Evolutionary conservation across 2,113 vertebrate genomes (phyloP), one percentile per base, ranked within the genome.

Genomic region (Callocephalon fimbriatum): DNA sequence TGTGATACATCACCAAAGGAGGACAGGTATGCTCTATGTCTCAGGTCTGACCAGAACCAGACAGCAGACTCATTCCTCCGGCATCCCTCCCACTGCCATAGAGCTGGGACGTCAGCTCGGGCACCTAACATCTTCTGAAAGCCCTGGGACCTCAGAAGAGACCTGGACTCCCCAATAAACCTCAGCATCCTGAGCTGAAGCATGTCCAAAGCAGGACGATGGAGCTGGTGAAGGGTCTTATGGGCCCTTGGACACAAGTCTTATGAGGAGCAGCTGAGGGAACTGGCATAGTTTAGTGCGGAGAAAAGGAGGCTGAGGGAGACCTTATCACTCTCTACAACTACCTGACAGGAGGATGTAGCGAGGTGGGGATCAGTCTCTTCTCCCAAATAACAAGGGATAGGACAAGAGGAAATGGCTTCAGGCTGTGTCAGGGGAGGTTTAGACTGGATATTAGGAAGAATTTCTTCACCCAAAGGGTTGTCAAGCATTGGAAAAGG

Each of bases 141-240:
- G 68, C n/a, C 47, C 72, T 27, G 20, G 19, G 17, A 73, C 27
- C 48, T 68, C 38, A 58, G 40, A 11, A 67, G 56, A 85, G 53
- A 53, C 19, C 1, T 0, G 8, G 16, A 44, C 7, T 7, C 8
- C n/a, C 18, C 4, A 1, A 2, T 50, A 40, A 14, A 1, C 13
- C 17, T 87, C 68, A 65, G 31, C 40, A 73, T 61, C 21, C 29
- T 2, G 9, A 75, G 56, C 0, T 2, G 17, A n/a, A 86, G 53
- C 0, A 12, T 27, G 31, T 54, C n/a, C 47, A 42, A 54, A 37
- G 65, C 71, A 84, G 25, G 25, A 35, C 73, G 31, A 48, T 0
- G 1, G 31, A 81, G 40, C 31, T n/a, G 26, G 53, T 18, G 17
- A 68, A 54, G 62, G n/a, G 35, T 19, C 15, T 54, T 56, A 56